Evolutionary conservation across 2,888 invertebrate species (phyloP).

Genomic region (Nemotelus pantherinus): DNA sequence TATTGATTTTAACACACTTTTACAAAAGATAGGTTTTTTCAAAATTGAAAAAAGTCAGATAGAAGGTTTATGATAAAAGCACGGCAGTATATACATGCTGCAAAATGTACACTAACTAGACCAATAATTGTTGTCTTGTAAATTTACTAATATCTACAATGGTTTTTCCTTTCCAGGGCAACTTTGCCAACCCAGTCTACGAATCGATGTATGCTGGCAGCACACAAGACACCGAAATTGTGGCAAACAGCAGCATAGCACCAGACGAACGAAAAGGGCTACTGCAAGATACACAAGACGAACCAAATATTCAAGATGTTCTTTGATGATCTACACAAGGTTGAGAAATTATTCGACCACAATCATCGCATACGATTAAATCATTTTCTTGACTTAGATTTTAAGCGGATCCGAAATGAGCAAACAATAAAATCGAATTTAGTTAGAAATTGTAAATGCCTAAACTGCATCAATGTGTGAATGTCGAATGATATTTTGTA

Average conservation of each 20-base stretch:
- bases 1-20: too few species aligned
- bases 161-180: constrained; percentile 64
- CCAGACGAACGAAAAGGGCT: constrained; percentile 69
- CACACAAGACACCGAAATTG: constrained; percentile 57
- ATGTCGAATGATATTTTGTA: constrained; percentile 11
- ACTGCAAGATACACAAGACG: constrained; percentile 67
- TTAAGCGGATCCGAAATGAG: not conserved
- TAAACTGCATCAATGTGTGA: not conserved
- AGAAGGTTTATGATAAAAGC: too few species aligned
- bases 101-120: too few species aligned
- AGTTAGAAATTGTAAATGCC: constrained; percentile 18
- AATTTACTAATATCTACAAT: not conserved
- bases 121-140: too few species aligned
- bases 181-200: constrained; percentile 88
- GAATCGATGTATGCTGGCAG: constrained; percentile 78
- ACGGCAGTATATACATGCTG: too few species aligned
- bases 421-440: constrained; percentile 32
- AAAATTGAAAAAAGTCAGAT: too few species aligned
- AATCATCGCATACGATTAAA: constrained; percentile 14
- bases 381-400: not conserved
- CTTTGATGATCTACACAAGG: constrained; percentile 62
- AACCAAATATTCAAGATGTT: constrained; percentile 64
- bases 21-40: too few species aligned
- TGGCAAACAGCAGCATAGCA: constrained; percentile 60
- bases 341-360: constrained; percentile 5